These are phyloP conservation scores for Lagothrix lagotricha DNA, from an alignment of 2,797 vertebrate genomes.

Conservation along the genomic window DNA sequence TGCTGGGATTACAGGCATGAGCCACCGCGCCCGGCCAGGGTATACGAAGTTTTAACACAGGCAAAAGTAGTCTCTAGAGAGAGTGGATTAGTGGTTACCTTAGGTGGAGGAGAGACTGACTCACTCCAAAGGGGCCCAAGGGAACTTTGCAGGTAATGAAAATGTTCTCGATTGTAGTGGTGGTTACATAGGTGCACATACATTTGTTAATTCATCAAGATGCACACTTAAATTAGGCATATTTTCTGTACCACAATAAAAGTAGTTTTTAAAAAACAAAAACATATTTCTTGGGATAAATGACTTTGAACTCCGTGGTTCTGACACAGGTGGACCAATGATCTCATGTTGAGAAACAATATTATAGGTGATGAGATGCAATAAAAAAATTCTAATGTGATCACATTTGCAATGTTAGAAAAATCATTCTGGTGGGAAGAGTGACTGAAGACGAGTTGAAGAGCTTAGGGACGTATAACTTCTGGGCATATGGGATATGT, in stretches of 20 bases:
- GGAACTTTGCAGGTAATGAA: background rate
- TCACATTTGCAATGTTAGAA: background rate
- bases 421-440: background rate
- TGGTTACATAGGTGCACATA: background rate
- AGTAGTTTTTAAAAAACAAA: background rate
- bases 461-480: background rate
- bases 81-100: background rate
- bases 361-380: background rate
- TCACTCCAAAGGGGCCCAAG: background rate
- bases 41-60: background rate
- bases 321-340: background rate
- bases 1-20: too few relatives aligned
- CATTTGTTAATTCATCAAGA: background rate
- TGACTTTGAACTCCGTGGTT: background rate
- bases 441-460: background rate
- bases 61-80: background rate
- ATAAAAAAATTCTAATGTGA: background rate
- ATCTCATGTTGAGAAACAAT: background rate
- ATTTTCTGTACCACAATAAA: background rate
- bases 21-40: accelerated
- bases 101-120: background rate
- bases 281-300: background rate
- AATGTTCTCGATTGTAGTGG: background rate
- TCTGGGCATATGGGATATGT: background rate
- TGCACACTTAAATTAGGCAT: background rate